Evolutionary conservation across 2,797 vertebrate species (phyloP).

Genomic region (Falco concolor): DNA sequence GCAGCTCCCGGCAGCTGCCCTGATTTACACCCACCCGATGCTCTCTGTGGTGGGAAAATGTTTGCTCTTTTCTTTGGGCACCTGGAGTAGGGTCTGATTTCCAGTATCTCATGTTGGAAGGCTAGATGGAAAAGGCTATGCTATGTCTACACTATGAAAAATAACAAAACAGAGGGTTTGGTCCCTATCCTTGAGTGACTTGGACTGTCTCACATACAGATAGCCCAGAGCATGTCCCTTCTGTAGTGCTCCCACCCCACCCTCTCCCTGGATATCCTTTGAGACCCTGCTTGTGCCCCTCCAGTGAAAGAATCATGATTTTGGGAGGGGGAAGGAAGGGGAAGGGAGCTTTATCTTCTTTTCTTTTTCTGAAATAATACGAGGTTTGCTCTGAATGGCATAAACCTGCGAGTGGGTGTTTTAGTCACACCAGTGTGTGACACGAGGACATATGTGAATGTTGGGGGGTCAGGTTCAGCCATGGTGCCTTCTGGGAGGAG

Average conservation of each 20-base stretch:
- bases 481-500: background rate
- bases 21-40: background rate
- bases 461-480: background rate
- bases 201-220: background rate
- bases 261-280: background rate
- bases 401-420: background rate
- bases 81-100: background rate
- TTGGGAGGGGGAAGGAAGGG: background rate
- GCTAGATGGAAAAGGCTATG: background rate
- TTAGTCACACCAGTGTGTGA: background rate
- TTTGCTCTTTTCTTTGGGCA: background rate
- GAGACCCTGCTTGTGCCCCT: background rate
- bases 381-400: background rate
- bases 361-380: background rate
- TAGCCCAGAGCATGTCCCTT: background rate
- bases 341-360: background rate
- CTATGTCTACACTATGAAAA: background rate
- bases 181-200: background rate
- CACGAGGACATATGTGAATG: fast-evolving
- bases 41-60: background rate
- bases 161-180: background rate
- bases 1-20: background rate
- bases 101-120: background rate
- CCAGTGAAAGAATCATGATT: background rate
- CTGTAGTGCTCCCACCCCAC: background rate